Evolutionary conservation across 2,113 vertebrate genomes (phyloP), one percentile per base, ranked within the genome.

Genomic region (Phyllostomus hastatus): DNA sequence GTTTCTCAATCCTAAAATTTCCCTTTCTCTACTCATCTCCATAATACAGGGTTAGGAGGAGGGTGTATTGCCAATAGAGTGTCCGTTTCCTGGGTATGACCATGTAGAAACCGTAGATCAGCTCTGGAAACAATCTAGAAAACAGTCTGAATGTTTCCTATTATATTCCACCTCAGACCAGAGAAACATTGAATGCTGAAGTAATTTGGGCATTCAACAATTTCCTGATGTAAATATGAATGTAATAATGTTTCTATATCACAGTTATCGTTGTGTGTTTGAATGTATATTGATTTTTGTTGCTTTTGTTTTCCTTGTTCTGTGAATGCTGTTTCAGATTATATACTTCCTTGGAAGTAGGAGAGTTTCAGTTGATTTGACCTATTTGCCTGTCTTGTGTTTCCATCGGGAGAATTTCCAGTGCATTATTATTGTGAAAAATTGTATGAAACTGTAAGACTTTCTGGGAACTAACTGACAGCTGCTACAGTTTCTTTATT

Each of bases 391-490:
- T 91, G 90, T 95, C 54, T 92, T 15, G n/a, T 88, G 22, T 85
- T 90, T 88, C 22, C 79, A 54, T 78, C 2, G 54, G 38, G 31
- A 95, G 26, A 81, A 90, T 96, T 94, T 88, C 88, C 76, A 90
- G 67, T 57, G 20, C 17, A 43, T 92, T 86, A 82, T 84, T 89
- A 93, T 95, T 94, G 35, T 84, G 80, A 89, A 96, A 94, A 96
- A n/a, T 19, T 48, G 86, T 81, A 92, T 85, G 78, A 96, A 92
- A 79, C 26, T 26, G 1, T 87, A 88, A 97, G 70, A 69, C 35
- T 86, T 97, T 96, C 90, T 96, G 92, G 93, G 75, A 97, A 96
- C 35, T 91, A 88, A 95, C 83, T 85, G 72, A 43, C 61, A 95
- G 10, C 84, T 94, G 33, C 69, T 54, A 94, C 35, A 85, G 92